These are phyloP conservation scores for Pammene fasciana DNA, from an alignment of 2,888 invertebrate genomes.

Conservation along the genomic window DNA sequence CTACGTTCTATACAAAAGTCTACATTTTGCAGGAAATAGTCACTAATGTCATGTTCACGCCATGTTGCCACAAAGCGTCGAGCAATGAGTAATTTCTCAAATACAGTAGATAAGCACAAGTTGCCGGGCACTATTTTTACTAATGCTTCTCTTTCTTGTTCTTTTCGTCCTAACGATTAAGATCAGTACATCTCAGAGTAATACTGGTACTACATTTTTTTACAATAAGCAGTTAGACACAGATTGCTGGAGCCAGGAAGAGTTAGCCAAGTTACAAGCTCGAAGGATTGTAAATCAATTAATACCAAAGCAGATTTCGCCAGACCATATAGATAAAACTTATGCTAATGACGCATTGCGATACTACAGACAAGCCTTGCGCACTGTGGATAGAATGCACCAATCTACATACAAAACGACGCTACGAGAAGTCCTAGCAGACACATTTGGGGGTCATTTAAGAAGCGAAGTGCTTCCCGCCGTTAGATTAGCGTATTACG, in stretches of 20 bases:
- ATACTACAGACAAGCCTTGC: constrained; percentile 62
- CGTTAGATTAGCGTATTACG: constrained; percentile 72
- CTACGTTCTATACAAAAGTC: no score
- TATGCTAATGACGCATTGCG: constrained; percentile 61
- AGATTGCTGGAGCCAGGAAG: constrained; percentile 69
- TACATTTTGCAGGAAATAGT: no score
- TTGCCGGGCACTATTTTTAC: neutral
- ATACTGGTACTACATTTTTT: constrained; percentile 70
- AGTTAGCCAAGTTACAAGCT: constrained; percentile 66
- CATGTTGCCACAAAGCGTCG: neutral
- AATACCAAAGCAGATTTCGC: constrained; percentile 57
- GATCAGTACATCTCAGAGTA: constrained; percentile 50
- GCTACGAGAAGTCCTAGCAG: constrained; percentile 65
- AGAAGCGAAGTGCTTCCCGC: constrained; percentile 68
- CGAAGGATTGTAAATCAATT: constrained; percentile 66
- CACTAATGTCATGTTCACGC: neutral
- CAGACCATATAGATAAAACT: constrained; percentile 61
- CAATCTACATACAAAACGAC: constrained; percentile 53
- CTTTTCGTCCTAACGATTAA: constrained; percentile 56
- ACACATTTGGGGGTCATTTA: constrained; percentile 72
- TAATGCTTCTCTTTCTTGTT: constrained; percentile 65
- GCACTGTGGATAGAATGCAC: constrained; percentile 48
- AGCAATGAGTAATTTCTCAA: constrained; percentile 6
- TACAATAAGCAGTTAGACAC: constrained; percentile 50
- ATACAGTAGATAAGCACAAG: neutral